Conservation (phyloP, 2,113 vertebrate genomes). For the Microtus richardsoni region DNA sequence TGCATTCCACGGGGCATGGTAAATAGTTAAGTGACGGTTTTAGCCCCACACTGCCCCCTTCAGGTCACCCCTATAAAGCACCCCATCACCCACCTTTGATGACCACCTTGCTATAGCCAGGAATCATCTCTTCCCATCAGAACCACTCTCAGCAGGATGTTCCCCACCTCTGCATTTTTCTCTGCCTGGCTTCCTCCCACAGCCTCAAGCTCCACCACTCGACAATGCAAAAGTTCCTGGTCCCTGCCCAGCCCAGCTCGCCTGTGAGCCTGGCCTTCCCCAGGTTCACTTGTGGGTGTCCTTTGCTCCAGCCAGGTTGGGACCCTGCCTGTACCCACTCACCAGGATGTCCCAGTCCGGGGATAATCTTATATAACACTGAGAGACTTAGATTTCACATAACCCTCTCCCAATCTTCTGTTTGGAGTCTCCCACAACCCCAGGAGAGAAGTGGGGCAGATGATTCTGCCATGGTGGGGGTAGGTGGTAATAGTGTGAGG, state of each 20-base stretch:
- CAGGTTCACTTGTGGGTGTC: not conserved
- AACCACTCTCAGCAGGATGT: not conserved
- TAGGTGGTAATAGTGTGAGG: not conserved
- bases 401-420: not conserved
- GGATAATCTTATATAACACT: not conserved
- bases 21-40: not conserved
- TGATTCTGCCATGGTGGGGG: not conserved
- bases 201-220: not conserved
- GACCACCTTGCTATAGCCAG: not conserved
- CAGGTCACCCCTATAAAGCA: accelerated
- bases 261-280: not conserved
- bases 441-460: not conserved
- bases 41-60: not conserved
- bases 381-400: not conserved
- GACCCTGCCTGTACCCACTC: not conserved
- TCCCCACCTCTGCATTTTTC: not conserved
- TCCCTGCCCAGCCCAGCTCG: not conserved
- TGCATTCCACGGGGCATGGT: accelerated
- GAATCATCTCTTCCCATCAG: not conserved
- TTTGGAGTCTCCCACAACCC: not conserved
- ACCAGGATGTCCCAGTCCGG: not conserved
- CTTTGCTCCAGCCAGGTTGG: not conserved
- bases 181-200: not conserved
- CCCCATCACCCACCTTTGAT: too few species aligned
- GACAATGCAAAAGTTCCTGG: not conserved